A percentile compares a stretch with the other conserved stretches of the same genome.
phyloP scores from a whole-genome alignment of 1,140 invertebrate genomes.

The Aphaenogaster ashmeadi region DNA sequence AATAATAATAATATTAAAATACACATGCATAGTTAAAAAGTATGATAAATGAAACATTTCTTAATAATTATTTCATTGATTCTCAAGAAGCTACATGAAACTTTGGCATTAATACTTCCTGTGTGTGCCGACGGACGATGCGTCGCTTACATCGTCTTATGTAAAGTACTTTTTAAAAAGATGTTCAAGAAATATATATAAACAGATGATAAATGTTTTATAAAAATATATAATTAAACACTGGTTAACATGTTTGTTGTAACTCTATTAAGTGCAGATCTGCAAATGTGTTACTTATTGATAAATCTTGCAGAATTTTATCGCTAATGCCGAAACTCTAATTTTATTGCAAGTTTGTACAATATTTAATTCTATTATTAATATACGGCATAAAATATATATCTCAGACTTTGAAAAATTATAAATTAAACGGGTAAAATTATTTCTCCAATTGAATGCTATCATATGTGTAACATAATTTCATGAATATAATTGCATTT shows the following conservation, averaged over 20 bases:
- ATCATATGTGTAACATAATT: neutral
- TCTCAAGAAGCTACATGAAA: neutral
- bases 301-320: neutral
- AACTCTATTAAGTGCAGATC: neutral
- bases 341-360: neutral
- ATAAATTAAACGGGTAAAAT: neutral
- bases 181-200: neutral
- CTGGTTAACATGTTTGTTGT: neutral
- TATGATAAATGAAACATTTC: neutral
- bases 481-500: neutral
- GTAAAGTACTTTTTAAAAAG: neutral
- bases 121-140: slow-evolving; percentile 28
- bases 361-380: neutral
- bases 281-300: neutral
- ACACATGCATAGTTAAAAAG: neutral
- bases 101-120: neutral
- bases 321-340: neutral
- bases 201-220: slow-evolving; percentile 7
- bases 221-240: neutral
- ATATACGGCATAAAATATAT: neutral
- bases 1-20: neutral
- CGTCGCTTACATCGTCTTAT: neutral
- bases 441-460: neutral
- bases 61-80: slow-evolving; percentile 5
- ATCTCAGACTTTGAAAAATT: neutral